Percentiles rank a stretch among this genome's conserved stretches.
Evolutionary conservation across 2,797 vertebrate species (phyloP).

Genomic region (Eremophila alpestris): DNA sequence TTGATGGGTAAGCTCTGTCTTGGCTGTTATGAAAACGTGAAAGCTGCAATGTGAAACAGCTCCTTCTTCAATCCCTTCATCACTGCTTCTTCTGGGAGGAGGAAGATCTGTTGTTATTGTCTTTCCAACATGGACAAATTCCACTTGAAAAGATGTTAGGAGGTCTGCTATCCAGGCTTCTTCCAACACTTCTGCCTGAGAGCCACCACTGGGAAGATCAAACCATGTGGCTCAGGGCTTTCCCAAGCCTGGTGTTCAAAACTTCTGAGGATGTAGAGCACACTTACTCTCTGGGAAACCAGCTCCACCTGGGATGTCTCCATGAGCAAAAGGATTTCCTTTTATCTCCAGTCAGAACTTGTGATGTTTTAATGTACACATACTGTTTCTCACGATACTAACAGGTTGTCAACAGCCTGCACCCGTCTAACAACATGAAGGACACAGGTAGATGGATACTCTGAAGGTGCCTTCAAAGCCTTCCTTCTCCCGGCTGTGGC

Average conservation of each 20-base stretch:
- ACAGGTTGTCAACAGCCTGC: neutral
- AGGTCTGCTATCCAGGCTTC: neutral
- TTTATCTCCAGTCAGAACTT: neutral
- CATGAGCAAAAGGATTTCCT: accelerated
- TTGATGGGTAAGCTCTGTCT: neutral
- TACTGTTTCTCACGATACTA: neutral
- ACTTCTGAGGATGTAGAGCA: neutral
- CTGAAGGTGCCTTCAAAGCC: neutral
- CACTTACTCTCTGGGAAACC: neutral
- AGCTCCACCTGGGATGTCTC: accelerated
- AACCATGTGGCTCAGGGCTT: accelerated
- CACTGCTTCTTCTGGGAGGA: neutral
- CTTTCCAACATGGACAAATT: neutral
- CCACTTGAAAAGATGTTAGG: neutral
- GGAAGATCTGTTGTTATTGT: neutral
- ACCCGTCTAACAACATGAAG: neutral
- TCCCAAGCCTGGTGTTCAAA: neutral
- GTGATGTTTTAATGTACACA: neutral
- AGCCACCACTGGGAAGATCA: neutral
- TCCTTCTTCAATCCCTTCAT: neutral
- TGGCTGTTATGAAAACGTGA: neutral
- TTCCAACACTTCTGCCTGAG: neutral
- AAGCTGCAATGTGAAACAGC: neutral
- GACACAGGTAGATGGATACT: neutral
- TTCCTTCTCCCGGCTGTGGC: neutral